Evolutionary conservation across 2,888 invertebrate genomes (phyloP), one percentile per base, ranked within the genome.

Genomic region (Camponotus fellah): DNA sequence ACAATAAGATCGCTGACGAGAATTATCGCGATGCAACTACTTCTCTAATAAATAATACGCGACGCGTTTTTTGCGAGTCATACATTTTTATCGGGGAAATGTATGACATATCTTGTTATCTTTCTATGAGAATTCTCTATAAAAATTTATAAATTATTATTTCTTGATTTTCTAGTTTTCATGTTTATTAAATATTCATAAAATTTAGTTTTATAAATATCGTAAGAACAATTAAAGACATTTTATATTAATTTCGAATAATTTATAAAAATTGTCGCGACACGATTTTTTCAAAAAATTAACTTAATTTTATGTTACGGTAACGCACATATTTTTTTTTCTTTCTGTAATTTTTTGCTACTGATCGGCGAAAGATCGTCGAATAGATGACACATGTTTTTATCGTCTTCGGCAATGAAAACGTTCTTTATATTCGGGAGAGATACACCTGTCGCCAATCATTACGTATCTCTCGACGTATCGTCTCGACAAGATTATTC

Each of bases 381-480:
- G 46, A 49, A 43, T 21, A 53, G 85, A 83, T 77, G 80, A 71
- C 5, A 21, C 17, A 43, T 37, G 6, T 75, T 76, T 76, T 76
- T 26, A 66, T 71, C 84, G 85, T 82, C 87, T 85, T 87, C 84
- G 84, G 76, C 74, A 74, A 65, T 82, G 77, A 64, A 82, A 65
- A 75, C 83, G 77, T 86, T 84, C 80, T 76, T 53, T 82, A 82
- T 84, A 80, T 85, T 85, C 85, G 72, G 75, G 75, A 68, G 85
- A 81, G 58, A 37, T 37, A 58, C 84, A 84, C 84, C 83, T 77
- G 74, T 66, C 88, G 86, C 81, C 81, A 80, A 84, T 87, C 88
- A 77, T 87, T 77, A 74, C 46, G 69, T 82, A 82, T 66, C 76
- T 87, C 88, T 77, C 85, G 74, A 74, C 46, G 69, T 82, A 82